A percentile compares a stretch with the other conserved stretches of the same genome.
Evolutionary conservation across 1,140 invertebrate genomes (phyloP).

Genomic region (Pogonomyrmex californicus): DNA sequence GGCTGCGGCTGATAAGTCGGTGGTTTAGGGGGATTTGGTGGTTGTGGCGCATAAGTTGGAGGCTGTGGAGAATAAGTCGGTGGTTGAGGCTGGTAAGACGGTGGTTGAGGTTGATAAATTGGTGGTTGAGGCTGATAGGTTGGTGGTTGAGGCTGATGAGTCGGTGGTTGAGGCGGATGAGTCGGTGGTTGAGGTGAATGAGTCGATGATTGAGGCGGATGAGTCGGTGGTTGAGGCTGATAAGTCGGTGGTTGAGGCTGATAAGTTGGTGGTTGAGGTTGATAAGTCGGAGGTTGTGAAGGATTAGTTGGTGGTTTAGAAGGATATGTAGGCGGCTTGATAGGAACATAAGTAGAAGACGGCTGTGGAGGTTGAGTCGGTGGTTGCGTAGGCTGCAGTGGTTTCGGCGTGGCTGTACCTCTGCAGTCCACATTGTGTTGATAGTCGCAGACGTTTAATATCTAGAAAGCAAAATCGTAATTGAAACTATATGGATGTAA

Average conservation of each 20-base stretch:
- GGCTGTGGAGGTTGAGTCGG: slow-evolving; percentile 12
- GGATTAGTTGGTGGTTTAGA: background rate
- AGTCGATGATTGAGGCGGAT: slow-evolving; percentile 30
- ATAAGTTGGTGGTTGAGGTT: slow-evolving; percentile 34
- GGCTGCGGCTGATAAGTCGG: slow-evolving; percentile 49
- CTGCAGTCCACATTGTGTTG: slow-evolving; percentile 87
- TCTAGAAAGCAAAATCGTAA: slow-evolving; percentile 79
- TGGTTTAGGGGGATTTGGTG: slow-evolving; percentile 25
- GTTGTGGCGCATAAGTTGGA: slow-evolving; percentile 32
- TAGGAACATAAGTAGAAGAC: slow-evolving; percentile 9
- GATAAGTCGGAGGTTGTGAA: slow-evolving; percentile 27
- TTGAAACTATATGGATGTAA: background rate
- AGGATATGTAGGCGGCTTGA: background rate
- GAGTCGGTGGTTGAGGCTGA: slow-evolving; percentile 26
- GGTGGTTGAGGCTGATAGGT: slow-evolving; percentile 25
- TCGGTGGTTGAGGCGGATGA: slow-evolving; percentile 46
- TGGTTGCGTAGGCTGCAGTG: slow-evolving; percentile 52
- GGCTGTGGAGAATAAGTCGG: slow-evolving; percentile 20
- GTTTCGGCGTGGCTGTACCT: slow-evolving; percentile 81
- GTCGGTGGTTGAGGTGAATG: slow-evolving; percentile 48
- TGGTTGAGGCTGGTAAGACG: slow-evolving; percentile 18
- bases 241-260: slow-evolving; percentile 42
- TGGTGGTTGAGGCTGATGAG: slow-evolving; percentile 56
- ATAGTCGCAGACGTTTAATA: slow-evolving; percentile 89
- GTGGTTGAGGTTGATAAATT: slow-evolving; percentile 18